Evolutionary conservation across 2,113 vertebrate genomes (phyloP).

Genomic region (Hippocampus barbouri): DNA sequence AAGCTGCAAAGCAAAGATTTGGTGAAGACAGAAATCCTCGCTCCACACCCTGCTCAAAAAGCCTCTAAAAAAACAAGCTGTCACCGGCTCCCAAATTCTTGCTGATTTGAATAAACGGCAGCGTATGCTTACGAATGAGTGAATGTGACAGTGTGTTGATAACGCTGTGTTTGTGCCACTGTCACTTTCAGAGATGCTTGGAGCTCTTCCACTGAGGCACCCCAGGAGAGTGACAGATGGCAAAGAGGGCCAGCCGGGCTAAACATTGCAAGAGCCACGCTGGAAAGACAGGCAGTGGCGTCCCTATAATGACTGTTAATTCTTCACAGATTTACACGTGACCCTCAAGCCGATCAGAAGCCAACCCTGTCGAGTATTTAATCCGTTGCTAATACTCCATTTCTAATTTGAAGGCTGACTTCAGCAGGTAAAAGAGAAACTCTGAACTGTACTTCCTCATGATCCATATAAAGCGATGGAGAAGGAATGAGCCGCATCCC

Average conservation of each 20-base stretch:
- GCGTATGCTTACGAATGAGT: constrained; percentile 37
- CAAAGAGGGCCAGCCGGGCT: constrained; percentile 37
- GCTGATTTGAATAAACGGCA: constrained; percentile 55
- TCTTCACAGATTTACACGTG: constrained; percentile 49
- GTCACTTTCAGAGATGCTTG: constrained; percentile 45
- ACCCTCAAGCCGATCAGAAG: constrained; percentile 30
- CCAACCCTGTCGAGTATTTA: constrained; percentile 37
- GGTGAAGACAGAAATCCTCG: constrained; percentile 44
- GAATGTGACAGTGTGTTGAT: constrained; percentile 57
- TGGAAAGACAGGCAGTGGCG: constrained; percentile 32
- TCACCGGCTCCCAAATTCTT: constrained; percentile 46
- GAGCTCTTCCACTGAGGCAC: constrained; percentile 50
- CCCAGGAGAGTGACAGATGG: constrained; percentile 59
- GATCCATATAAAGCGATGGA: neutral
- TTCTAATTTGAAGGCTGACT: constrained; percentile 27
- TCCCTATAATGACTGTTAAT: constrained; percentile 55
- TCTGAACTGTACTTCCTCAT: neutral
- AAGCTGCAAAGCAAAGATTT: constrained; percentile 60
- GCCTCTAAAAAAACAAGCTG: constrained; percentile 47
- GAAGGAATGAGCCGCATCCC: neutral
- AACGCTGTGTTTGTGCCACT: constrained; percentile 59
- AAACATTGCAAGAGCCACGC: constrained; percentile 29
- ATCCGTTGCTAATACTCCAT: constrained; percentile 25
- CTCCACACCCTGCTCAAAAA: constrained; percentile 16
- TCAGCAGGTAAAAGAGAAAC: constrained; percentile 15